These are phyloP conservation scores for Mycetomoellerius zeteki DNA, from an alignment of 1,140 invertebrate genomes.

Conservation along the genomic window DNA sequence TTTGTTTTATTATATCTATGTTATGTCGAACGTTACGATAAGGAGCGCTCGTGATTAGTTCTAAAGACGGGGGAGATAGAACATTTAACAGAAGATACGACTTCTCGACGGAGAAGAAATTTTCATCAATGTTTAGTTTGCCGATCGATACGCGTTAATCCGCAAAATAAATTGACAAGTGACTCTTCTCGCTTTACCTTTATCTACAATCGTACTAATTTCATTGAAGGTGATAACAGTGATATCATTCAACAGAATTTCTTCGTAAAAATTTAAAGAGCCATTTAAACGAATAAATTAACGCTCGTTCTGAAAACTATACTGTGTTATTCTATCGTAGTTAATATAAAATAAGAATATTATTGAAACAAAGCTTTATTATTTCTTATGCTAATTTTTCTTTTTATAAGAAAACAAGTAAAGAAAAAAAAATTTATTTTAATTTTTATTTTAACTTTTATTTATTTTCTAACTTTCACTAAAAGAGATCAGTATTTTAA, in stretches of 20 bases:
- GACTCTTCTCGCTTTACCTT: neutral
- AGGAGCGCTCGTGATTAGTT: neutral
- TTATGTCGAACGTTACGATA: constrained; percentile 28
- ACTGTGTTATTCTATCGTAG: neutral
- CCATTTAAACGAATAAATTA: neutral
- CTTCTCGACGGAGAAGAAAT: neutral
- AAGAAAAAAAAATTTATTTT: constrained; percentile 7
- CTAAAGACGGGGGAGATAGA: neutral
- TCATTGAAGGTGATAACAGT: neutral
- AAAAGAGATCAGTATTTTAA: neutral
- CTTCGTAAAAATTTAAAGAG: constrained; percentile 7
- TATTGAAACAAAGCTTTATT: neutral
- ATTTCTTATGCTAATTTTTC: neutral
- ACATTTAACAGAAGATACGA: constrained; percentile 34
- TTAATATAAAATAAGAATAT: neutral
- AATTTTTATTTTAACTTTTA: neutral
- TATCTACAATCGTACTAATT: constrained; percentile 24
- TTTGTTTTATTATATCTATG: constrained; percentile 12
- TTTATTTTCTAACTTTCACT: neutral
- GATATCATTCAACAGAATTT: constrained; percentile 3
- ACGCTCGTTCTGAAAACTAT: neutral
- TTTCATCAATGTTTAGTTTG: constrained; percentile 3
- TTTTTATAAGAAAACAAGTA: neutral
- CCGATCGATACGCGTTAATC: constrained; percentile 34
- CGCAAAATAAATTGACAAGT: constrained; percentile 8